Evolutionary conservation across 2,113 vertebrate genomes (phyloP).

Genomic region (Lepus americanus): DNA sequence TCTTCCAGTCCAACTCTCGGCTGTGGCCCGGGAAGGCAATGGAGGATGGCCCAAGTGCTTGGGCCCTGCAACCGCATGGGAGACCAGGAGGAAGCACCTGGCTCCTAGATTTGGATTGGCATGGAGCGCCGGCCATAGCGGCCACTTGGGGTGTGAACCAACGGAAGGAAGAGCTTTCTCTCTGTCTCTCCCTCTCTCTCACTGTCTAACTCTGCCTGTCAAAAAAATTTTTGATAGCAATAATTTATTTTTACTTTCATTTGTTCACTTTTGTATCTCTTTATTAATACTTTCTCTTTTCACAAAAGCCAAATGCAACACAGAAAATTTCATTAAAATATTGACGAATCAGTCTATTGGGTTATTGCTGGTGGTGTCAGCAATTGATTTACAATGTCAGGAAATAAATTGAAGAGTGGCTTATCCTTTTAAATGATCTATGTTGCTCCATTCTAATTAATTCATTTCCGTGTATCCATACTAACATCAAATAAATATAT

Average conservation of each 20-base stretch:
- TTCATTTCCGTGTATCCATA: background rate
- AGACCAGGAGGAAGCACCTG: too few species aligned
- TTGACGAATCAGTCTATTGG: background rate
- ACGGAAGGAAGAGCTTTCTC: too few species aligned
- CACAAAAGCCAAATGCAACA: constrained; percentile 12
- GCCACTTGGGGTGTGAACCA: too few species aligned
- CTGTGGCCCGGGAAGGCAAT: too few species aligned
- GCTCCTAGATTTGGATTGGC: too few species aligned
- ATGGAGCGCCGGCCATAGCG: too few species aligned
- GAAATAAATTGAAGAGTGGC: constrained; percentile 17
- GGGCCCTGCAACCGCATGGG: too few species aligned
- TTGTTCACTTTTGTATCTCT: background rate
- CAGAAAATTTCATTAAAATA: background rate
- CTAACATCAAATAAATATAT: background rate
- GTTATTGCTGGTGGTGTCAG: background rate
- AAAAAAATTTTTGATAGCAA: background rate
- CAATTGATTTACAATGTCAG: constrained; percentile 12
- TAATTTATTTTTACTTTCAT: constrained; percentile 25
- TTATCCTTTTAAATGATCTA: constrained; percentile 12
- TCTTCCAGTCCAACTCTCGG: too few species aligned
- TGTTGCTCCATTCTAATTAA: background rate
- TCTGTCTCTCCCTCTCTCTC: too few species aligned
- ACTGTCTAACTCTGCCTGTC: too few species aligned
- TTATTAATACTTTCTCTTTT: background rate
- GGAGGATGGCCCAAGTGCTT: too few species aligned